Conservation (phyloP, 2,888 invertebrate species). For the Aricia artaxerxes region DNA sequence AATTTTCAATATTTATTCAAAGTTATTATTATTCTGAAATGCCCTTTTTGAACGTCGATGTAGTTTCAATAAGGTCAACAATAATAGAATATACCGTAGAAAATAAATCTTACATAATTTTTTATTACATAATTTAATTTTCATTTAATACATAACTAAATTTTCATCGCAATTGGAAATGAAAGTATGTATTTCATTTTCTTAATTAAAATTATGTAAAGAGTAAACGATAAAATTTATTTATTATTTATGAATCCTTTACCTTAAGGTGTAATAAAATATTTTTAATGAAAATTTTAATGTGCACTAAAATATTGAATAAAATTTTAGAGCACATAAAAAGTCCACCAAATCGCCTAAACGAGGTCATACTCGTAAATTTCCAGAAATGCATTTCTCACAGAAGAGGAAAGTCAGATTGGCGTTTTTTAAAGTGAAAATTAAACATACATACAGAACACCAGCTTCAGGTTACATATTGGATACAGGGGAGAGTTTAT, state of each 20-base stretch:
- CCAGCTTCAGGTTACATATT: neutral
- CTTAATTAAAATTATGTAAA: neutral
- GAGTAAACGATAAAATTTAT: neutral
- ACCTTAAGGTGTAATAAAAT: neutral
- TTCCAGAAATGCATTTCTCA: conserved; percentile 10
- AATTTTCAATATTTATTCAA: neutral
- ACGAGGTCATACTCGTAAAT: neutral
- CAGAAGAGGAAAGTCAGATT: conserved; percentile 1
- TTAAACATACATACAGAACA: neutral
- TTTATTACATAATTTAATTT: neutral
- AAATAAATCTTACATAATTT: no score
- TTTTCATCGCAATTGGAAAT: neutral
- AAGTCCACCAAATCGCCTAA: neutral
- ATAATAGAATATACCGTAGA: no score
- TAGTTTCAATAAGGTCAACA: neutral
- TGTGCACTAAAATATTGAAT: conserved; percentile 7
- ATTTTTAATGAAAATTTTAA: neutral
- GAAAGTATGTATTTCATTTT: neutral
- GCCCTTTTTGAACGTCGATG: neutral
- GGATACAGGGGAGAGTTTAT: neutral
- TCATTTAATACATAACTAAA: neutral
- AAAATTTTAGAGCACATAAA: conserved; percentile 22
- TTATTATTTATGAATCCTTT: neutral
- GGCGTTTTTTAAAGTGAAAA: neutral
- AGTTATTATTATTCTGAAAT: neutral